A percentile compares a stretch with the other conserved stretches of the same genome.
Conservation (phyloP, 2,888 invertebrate species). For the Mesorhabditis belari region DNA sequence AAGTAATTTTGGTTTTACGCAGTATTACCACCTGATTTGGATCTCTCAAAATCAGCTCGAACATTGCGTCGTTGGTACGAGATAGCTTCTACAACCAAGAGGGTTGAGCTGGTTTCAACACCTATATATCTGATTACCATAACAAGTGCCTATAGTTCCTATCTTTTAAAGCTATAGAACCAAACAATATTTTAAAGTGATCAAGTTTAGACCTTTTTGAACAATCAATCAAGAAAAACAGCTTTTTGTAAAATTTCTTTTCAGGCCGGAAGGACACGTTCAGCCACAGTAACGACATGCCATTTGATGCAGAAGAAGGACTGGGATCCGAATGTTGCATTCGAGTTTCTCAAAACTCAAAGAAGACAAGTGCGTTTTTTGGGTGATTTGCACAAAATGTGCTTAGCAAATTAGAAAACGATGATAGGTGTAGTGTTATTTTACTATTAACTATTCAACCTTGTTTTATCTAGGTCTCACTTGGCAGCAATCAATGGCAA, state of each 20-base stretch:
- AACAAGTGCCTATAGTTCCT: too few relatives aligned
- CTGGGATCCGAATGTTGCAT: slow-evolving; percentile 46
- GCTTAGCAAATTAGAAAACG: neutral
- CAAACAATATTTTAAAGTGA: too few relatives aligned
- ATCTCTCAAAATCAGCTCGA: too few relatives aligned
- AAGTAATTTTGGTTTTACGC: slow-evolving; percentile 63
- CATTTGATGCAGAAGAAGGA: slow-evolving; percentile 71
- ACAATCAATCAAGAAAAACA: too few relatives aligned
- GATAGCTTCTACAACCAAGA: too few relatives aligned
- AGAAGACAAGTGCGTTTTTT: slow-evolving; percentile 25
- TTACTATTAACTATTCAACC: neutral
- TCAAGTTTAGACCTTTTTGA: too few relatives aligned
- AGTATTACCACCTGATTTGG: too few relatives aligned
- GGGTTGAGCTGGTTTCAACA: too few relatives aligned
- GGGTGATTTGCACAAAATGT: neutral
- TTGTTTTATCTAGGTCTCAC: slow-evolving; percentile 25
- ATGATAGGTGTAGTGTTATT: neutral
- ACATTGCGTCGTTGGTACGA: too few relatives aligned
- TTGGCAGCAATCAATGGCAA: slow-evolving; percentile 44
- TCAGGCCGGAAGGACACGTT: slow-evolving; percentile 87
- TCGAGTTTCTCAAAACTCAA: slow-evolving; percentile 32
- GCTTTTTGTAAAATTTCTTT: slow-evolving; percentile 21
- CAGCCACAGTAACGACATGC: slow-evolving; percentile 92
- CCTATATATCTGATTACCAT: too few relatives aligned
- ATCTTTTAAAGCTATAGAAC: too few relatives aligned